Conservation (phyloP, 2,888 invertebrate species). For the Stenichneumon culpator region DNA sequence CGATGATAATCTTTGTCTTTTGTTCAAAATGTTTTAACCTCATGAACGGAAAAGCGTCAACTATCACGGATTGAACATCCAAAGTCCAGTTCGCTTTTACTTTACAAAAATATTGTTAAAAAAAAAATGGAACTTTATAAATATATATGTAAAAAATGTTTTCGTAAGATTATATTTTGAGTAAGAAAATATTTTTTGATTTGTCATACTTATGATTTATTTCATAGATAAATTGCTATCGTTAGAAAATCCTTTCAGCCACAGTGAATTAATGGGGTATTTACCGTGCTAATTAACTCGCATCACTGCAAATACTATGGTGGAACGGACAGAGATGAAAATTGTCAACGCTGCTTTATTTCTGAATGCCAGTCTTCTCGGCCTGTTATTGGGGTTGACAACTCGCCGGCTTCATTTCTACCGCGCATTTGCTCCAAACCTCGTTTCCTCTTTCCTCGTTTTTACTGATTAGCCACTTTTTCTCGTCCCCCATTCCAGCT, state of each 20-base stretch:
- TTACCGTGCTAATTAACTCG: no score
- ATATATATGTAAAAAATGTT: no score
- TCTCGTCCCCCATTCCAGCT: neutral
- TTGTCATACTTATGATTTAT: no score
- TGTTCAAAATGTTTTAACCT: constrained; percentile 12
- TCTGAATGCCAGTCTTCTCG: neutral
- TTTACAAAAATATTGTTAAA: no score
- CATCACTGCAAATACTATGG: neutral
- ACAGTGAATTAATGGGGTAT: no score
- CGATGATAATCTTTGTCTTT: neutral
- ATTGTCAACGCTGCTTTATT: neutral
- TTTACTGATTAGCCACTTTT: constrained; percentile 58
- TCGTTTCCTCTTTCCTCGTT: constrained; percentile 34
- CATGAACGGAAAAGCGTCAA: neutral
- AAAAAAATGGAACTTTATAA: no score
- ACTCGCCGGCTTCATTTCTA: constrained; percentile 8
- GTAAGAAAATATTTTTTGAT: no score
- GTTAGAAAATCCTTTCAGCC: no score
- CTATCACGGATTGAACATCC: no score
- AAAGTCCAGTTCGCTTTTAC: no score
- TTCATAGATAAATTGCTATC: no score
- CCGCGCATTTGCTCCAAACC: constrained; percentile 5
- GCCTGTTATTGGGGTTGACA: neutral
- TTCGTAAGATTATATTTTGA: no score
- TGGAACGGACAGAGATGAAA: neutral